Conservation (phyloP, 1,140 invertebrate species). For the Lutraria rhynchaena region DNA sequence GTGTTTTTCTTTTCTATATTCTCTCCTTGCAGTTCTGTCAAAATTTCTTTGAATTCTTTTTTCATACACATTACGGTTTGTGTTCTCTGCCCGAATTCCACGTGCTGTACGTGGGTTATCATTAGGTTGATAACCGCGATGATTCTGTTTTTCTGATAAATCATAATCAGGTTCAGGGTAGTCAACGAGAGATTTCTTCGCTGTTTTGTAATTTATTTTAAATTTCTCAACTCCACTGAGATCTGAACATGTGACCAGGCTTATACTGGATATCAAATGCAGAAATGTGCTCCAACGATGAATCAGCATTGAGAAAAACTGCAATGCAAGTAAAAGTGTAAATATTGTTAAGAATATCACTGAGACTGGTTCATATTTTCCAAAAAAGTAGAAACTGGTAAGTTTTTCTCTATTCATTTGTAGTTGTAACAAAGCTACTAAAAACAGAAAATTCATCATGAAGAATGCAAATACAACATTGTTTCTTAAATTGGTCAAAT, state of each 20-base stretch:
- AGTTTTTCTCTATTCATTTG: conserved; percentile 60
- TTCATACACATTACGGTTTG: too few relatives aligned
- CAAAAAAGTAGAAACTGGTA: conserved; percentile 34
- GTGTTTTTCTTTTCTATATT: too few relatives aligned
- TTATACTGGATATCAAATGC: conserved; percentile 97
- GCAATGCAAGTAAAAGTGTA: conserved; percentile 79
- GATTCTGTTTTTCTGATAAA: too few relatives aligned
- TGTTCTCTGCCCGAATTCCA: too few relatives aligned
- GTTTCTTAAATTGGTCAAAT: conserved; percentile 69
- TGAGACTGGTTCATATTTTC: conserved; percentile 54
- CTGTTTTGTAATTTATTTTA: conserved; percentile 12
- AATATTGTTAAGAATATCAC: conserved; percentile 80
- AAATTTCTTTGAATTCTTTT: too few relatives aligned
- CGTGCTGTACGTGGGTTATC: too few relatives aligned
- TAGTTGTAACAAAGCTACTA: conserved; percentile 76
- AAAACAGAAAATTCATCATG: conserved; percentile 75
- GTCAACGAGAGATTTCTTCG: not conserved
- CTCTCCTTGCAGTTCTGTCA: too few relatives aligned
- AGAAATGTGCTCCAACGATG: conserved; percentile 95
- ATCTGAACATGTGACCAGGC: not conserved
- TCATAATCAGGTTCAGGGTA: not conserved
- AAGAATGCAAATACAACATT: conserved; percentile 73
- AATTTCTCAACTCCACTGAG: not conserved
- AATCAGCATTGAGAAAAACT: conserved; percentile 83
- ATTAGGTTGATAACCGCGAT: too few relatives aligned